A percentile compares a stretch with the other conserved stretches of the same genome.
Evolutionary conservation across 2,797 vertebrate genomes (phyloP).

Genomic region (Scyliorhinus canicula): DNA sequence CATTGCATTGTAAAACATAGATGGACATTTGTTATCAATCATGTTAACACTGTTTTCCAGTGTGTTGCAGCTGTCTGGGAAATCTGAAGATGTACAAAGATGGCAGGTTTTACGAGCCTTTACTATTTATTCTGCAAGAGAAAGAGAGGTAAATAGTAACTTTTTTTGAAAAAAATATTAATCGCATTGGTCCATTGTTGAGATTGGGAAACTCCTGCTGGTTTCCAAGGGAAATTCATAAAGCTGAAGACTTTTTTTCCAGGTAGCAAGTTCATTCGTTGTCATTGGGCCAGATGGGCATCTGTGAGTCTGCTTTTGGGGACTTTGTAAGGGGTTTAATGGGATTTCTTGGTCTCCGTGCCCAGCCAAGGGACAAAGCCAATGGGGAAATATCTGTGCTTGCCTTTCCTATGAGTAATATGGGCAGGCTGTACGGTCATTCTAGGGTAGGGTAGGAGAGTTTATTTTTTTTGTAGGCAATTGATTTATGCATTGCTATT

Average conservation of each 20-base stretch:
- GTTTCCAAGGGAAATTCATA: neutral
- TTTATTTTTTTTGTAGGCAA: neutral
- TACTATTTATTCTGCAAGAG: slow-evolving; percentile 67
- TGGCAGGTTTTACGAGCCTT: slow-evolving; percentile 75
- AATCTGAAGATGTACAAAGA: slow-evolving; percentile 59
- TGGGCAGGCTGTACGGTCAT: neutral
- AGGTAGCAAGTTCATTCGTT: neutral
- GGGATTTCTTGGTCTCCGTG: neutral
- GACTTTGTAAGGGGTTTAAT: neutral
- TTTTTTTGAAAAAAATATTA: no score
- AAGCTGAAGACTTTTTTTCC: neutral
- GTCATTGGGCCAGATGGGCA: neutral
- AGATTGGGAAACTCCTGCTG: neutral
- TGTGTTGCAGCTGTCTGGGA: slow-evolving; percentile 74
- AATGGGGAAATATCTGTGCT: neutral
- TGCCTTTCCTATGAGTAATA: neutral
- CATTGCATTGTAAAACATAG: neutral
- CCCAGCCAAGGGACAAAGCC: neutral
- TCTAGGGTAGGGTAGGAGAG: neutral
- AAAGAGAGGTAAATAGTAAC: slow-evolving; percentile 65
- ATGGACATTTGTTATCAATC: neutral
- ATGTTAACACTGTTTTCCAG: slow-evolving; percentile 52
- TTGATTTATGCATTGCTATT: neutral
- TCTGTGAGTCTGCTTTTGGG: neutral
- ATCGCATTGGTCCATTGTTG: neutral